phyloP scores from a whole-genome alignment of 1,140 invertebrate species.

The Drosophila ohnishii region DNA sequence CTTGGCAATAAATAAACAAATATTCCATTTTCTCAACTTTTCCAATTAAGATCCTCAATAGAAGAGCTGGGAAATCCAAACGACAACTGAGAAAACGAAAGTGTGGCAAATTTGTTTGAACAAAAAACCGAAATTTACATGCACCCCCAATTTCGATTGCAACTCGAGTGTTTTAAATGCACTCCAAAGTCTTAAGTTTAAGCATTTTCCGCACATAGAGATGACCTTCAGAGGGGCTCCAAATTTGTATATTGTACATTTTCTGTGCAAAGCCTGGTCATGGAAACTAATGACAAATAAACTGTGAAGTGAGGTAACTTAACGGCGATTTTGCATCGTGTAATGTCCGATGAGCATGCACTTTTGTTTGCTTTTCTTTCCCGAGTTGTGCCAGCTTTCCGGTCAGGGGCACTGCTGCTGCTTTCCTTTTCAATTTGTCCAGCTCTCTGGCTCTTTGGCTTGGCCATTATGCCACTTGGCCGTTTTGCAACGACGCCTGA shows the following conservation, averaged over 20 bases:
- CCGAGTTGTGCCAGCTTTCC: constrained; percentile 52
- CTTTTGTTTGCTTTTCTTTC: constrained; percentile 36
- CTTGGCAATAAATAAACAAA: constrained; percentile 16
- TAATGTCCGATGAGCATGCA: constrained; percentile 67
- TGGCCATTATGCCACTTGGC: constrained; percentile 71
- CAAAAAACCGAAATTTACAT: constrained; percentile 15
- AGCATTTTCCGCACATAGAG: constrained; percentile 17
- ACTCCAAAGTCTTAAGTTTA: constrained; percentile 2
- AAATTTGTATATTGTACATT: constrained; percentile 14
- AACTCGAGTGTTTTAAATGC: neutral
- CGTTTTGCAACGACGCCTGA: constrained; percentile 58
- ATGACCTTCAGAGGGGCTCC: constrained; percentile 32
- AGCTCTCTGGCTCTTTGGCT: constrained; percentile 39
- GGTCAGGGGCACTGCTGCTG: constrained; percentile 67
- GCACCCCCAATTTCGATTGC: neutral
- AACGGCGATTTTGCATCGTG: constrained; percentile 33
- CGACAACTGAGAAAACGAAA: constrained; percentile 8
- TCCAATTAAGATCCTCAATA: constrained; percentile 20
- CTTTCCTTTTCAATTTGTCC: constrained; percentile 75
- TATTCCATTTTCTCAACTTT: constrained; percentile 5
- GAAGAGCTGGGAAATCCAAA: constrained; percentile 8
- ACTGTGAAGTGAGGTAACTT: constrained; percentile 27
- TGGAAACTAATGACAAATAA: constrained; percentile 55
- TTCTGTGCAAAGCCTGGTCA: constrained; percentile 46
- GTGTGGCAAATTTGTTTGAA: constrained; percentile 12